A percentile compares a stretch with the other conserved stretches of the same genome.
Evolutionary conservation across 2,888 invertebrate species (phyloP).

Genomic region (Octonoba sinensis): DNA sequence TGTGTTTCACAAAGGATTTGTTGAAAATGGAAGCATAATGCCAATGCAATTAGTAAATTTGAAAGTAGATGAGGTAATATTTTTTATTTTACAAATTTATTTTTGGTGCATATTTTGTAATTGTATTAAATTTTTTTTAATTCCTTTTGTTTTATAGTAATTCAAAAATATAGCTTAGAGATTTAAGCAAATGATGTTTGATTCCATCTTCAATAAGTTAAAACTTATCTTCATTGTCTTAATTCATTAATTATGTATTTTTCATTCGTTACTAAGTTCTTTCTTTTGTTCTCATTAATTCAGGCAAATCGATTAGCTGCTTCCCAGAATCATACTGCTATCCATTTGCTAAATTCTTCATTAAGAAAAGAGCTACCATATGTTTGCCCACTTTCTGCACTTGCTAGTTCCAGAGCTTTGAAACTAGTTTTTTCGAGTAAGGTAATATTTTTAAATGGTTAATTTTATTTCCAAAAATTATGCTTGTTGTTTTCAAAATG

Average conservation of each 20-base stretch:
- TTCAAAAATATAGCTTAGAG: too few species aligned
- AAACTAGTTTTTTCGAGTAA: slow-evolving; percentile 35
- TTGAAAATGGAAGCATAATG: slow-evolving; percentile 32
- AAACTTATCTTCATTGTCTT: neutral
- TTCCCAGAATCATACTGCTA: slow-evolving; percentile 54
- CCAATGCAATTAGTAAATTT: neutral
- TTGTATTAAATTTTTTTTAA: neutral
- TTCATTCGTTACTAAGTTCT: neutral
- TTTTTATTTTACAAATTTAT: neutral
- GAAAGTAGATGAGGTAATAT: slow-evolving; percentile 33
- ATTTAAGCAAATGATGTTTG: too few species aligned
- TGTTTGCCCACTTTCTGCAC: slow-evolving; percentile 28
- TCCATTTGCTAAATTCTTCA: slow-evolving; percentile 36
- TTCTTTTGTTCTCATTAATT: neutral
- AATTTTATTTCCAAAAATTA: neutral
- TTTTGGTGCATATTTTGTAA: neutral
- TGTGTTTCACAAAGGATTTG: slow-evolving; percentile 51
- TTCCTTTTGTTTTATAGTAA: neutral
- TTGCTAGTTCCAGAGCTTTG: slow-evolving; percentile 29
- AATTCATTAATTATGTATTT: neutral
- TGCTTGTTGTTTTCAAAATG: neutral
- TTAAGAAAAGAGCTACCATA: slow-evolving; percentile 37
- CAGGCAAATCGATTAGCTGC: slow-evolving; percentile 44
- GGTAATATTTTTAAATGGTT: slow-evolving; percentile 15
- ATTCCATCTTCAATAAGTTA: too few species aligned